Evolutionary conservation across 2,113 vertebrate genomes (phyloP), one percentile per base, ranked within the genome.

Genomic region (Colistium nudipinnis): DNA sequence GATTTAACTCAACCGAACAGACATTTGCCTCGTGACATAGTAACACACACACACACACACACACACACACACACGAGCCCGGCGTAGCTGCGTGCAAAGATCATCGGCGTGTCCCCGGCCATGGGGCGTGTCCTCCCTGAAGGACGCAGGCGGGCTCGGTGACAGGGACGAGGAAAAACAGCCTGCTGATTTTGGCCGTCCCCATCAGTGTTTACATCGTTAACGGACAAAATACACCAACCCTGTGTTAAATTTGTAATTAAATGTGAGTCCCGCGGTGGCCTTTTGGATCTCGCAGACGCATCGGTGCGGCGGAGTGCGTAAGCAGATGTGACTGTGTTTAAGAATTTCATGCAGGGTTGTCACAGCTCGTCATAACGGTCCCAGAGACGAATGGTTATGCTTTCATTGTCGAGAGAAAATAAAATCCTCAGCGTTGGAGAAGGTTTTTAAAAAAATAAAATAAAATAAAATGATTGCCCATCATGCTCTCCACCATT

Each of bases 231-330:
- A 66, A 52, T 48, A 35, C 41, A 31, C n/a, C 53, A 44, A 33
- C 56, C 54, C 44, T 14, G 4, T 1, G 22, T 81, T 60, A 44
- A 67, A 78, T 81, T 62, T 78, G 75, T 84, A 83, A 89, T 73
- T 76, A 88, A 69, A 87, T 68, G 72, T 45, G 77, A 85, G 80
- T 88, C 33, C 65, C 67, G 54, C 70, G 66, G 72, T 82, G 74
- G 83, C 63, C 74, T 78, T 79, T 84, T 76, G 68, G 65, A 61
- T 66, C 72, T 76, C 56, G 49, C 33, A 14, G 33, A 62, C 64
- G 72, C 48, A 39, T 13, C 24, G 39, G 33, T 61, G 74, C 56
- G n/a, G 17, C 27, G 60, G 30, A 56, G 44, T 75, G 76, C 10
- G 4, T 76, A 84, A 84, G 60, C 76, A 70, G 63, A 84, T 82